phyloP scores from a whole-genome alignment of 2,797 vertebrate species.

The Argentina silus region DNA sequence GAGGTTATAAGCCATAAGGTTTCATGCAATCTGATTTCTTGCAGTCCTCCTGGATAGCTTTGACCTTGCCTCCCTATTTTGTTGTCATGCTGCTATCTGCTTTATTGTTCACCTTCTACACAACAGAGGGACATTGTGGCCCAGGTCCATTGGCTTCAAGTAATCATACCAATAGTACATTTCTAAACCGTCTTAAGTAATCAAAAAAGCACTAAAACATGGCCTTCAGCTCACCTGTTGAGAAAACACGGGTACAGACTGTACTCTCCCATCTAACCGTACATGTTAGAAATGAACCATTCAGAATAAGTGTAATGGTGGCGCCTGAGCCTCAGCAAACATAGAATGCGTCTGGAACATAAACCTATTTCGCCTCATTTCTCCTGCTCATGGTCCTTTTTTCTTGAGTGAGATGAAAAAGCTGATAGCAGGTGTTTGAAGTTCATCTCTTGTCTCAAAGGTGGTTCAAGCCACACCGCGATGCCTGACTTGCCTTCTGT shows the following conservation, averaged over 20 bases:
- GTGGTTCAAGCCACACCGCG: neutral
- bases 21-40: neutral
- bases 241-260: neutral
- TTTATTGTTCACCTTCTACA: too few species aligned
- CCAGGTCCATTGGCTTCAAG: too few species aligned
- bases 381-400: neutral
- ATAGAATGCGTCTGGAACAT: neutral
- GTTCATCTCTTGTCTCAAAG: neutral
- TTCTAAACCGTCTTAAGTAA: neutral
- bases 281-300: neutral
- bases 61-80: conserved; percentile 3
- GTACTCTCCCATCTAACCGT: neutral
- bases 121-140: too few species aligned
- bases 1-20: neutral
- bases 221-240: neutral
- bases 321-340: neutral
- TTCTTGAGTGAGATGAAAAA: neutral
- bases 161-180: too few species aligned
- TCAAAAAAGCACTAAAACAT: neutral
- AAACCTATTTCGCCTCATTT: neutral
- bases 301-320: neutral
- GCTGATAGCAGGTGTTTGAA: neutral
- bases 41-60: neutral
- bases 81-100: too few species aligned
- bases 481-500: neutral